A percentile compares a stretch with the other conserved stretches of the same genome.
Conservation (phyloP, 2,888 invertebrate genomes). For the Phaonia tiefii region DNA sequence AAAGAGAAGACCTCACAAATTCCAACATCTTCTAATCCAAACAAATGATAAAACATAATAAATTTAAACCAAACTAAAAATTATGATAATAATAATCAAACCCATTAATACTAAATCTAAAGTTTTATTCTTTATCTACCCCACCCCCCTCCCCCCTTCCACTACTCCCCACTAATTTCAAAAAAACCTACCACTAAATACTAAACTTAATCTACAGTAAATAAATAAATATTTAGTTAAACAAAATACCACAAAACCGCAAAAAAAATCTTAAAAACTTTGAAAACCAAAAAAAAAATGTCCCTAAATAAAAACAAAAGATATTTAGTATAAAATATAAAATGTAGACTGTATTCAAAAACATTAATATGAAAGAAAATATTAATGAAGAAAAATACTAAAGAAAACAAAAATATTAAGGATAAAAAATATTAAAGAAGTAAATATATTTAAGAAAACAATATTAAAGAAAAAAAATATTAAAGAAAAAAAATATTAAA, state of each 20-base stretch:
- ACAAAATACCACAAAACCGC: neutral
- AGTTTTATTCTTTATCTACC: slow-evolving; percentile 10
- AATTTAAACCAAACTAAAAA: slow-evolving; percentile 14
- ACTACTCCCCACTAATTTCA: neutral
- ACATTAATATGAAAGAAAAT: slow-evolving; percentile 20
- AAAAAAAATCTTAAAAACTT: neutral
- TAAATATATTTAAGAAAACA: slow-evolving; percentile 55
- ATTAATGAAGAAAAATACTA: slow-evolving; percentile 43
- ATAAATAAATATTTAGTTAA: slow-evolving; percentile 36
- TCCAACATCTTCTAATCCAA: neutral
- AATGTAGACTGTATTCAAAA: slow-evolving; percentile 64
- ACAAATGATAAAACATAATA: slow-evolving; percentile 17
- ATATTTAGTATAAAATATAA: slow-evolving; percentile 56
- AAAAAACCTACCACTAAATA: slow-evolving; percentile 5
- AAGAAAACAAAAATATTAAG: slow-evolving; percentile 33
- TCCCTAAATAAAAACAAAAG: slow-evolving; percentile 5
- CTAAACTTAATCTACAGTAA: slow-evolving; percentile 15
- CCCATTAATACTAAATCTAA: slow-evolving; percentile 8
- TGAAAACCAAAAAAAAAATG: slow-evolving; percentile 20
- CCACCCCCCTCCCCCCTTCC: neutral
- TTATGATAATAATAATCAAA: neutral
- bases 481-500: too few relatives aligned
- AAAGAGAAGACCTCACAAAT: neutral
- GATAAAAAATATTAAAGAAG: neutral
- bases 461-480: neutral